Percentiles rank a stretch among this genome's conserved stretches.
phyloP scores from a whole-genome alignment of 2,888 invertebrate genomes.

The Cantharis lateralis region DNA sequence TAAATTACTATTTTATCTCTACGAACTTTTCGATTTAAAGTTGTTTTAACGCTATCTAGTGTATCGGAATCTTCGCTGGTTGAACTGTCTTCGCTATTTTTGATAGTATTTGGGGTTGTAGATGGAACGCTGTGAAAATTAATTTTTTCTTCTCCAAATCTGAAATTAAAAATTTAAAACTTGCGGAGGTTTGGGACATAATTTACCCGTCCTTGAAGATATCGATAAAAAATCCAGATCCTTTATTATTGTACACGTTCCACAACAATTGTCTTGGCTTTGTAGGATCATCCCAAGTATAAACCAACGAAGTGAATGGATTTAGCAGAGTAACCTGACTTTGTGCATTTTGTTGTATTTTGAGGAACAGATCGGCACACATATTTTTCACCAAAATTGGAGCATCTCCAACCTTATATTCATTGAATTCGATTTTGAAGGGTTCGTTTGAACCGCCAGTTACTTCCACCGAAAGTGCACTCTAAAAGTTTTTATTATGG shows the following conservation, averaged over 20 bases:
- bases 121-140: constrained; percentile 70
- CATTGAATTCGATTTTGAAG: constrained; percentile 74
- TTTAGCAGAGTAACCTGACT: constrained; percentile 74
- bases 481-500: constrained; percentile 57
- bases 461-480: constrained; percentile 72
- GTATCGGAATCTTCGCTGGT: constrained; percentile 64
- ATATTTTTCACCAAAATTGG: constrained; percentile 84
- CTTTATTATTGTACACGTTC: constrained; percentile 82
- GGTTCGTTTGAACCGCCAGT: constrained; percentile 75
- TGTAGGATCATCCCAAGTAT: constrained; percentile 86
- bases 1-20: constrained; percentile 78
- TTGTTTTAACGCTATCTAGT: constrained; percentile 49
- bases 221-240: constrained; percentile 72
- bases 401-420: constrained; percentile 77
- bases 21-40: constrained; percentile 65
- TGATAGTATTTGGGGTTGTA: constrained; percentile 58
- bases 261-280: constrained; percentile 73
- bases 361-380: constrained; percentile 79
- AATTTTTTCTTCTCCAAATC: constrained; percentile 73
- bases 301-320: constrained; percentile 75
- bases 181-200: background rate
- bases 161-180: constrained; percentile 40
- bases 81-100: constrained; percentile 54
- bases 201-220: constrained; percentile 69
- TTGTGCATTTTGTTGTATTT: constrained; percentile 70